Conservation (phyloP, 53 echinoderm and acorn worm species). For the Antedon mediterranea region DNA sequence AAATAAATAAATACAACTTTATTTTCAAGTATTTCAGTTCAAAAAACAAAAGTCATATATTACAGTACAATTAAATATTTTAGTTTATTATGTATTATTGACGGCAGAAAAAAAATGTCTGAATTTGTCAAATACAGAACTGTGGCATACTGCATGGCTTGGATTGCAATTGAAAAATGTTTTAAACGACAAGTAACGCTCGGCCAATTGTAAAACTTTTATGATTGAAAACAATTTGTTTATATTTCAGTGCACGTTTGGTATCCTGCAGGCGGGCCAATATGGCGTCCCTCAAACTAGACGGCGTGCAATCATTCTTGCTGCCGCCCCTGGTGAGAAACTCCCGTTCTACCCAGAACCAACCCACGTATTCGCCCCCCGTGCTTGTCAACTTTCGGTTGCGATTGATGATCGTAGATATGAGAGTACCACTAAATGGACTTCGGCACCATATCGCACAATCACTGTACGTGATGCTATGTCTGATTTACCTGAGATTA, state of each 20-base stretch:
- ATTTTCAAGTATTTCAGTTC: too few species aligned
- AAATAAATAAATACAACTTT: too few species aligned
- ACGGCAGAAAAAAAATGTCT: too few species aligned
- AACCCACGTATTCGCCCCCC: slow-evolving; percentile 70
- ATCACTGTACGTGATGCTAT: slow-evolving; percentile 78
- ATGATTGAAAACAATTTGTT: too few species aligned
- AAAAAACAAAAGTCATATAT: too few species aligned
- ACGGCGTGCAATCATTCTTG: slow-evolving; percentile 87
- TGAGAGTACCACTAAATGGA: slow-evolving; percentile 61
- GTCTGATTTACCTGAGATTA: slow-evolving; percentile 83
- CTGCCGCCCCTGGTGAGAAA: slow-evolving; percentile 88
- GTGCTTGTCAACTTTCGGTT: slow-evolving; percentile 90
- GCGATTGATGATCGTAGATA: slow-evolving; percentile 76
- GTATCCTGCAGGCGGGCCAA: slow-evolving; percentile 92
- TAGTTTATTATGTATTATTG: too few species aligned
- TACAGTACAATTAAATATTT: too few species aligned
- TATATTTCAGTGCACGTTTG: slow-evolving; percentile 71
- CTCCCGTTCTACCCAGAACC: slow-evolving; percentile 91
- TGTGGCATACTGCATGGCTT: too few species aligned
- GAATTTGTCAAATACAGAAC: too few species aligned
- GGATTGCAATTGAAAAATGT: too few species aligned
- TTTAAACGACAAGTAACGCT: too few species aligned
- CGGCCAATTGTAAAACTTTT: too few species aligned
- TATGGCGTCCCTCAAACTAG: slow-evolving; percentile 96
- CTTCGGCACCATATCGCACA: slow-evolving; percentile 83